A percentile compares a stretch with the other conserved stretches of the same genome.
Evolutionary conservation across 2,113 vertebrate genomes (phyloP).

Genomic region (Chlamydotis undulata): DNA sequence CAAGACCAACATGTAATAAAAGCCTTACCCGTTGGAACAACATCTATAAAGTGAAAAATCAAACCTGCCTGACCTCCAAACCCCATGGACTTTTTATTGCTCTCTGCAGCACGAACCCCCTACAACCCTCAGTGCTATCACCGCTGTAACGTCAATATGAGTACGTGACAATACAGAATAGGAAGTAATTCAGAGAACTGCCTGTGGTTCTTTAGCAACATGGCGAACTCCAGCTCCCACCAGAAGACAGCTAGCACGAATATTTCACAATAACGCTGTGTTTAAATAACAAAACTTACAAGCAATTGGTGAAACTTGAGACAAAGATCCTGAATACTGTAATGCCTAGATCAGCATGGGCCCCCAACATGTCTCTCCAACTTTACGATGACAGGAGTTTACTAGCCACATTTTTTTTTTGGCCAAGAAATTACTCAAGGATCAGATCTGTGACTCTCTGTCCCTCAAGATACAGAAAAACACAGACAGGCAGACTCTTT

Average conservation of each 20-base stretch:
- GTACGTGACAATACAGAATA: background rate
- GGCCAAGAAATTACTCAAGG: background rate
- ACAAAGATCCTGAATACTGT: rapidly evolving
- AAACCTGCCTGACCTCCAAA: background rate
- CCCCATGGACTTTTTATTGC: background rate
- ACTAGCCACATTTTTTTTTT: background rate
- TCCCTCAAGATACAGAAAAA: background rate
- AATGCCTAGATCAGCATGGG: background rate
- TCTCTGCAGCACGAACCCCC: background rate
- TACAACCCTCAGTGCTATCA: background rate
- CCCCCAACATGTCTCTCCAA: rapidly evolving
- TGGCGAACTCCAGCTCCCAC: background rate
- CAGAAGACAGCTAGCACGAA: background rate
- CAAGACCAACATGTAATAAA: background rate
- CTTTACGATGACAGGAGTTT: background rate
- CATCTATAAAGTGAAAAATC: background rate
- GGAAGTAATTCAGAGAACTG: background rate
- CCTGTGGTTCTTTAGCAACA: background rate
- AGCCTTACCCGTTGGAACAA: background rate
- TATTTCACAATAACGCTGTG: background rate
- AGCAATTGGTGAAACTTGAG: background rate
- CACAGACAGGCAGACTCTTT: background rate
- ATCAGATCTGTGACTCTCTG: background rate
- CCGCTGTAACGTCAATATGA: rapidly evolving
- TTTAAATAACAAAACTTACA: background rate